phyloP scores from a whole-genome alignment of 2,888 invertebrate species.

The Hyalella azteca region DNA sequence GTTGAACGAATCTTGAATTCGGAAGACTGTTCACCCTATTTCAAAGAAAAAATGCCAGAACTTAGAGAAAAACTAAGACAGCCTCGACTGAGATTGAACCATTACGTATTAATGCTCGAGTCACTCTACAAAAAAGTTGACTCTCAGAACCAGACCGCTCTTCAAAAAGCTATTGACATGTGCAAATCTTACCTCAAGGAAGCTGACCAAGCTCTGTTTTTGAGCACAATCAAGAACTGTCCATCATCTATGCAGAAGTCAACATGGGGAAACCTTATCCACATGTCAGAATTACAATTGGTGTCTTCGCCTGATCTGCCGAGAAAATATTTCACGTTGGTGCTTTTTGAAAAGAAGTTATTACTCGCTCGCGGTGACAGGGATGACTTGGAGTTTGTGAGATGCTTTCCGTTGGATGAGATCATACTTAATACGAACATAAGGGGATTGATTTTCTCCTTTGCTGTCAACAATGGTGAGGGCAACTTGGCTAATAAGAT shows the following conservation, averaged over 20 bases:
- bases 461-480: slow-evolving; percentile 44
- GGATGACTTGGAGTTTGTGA: slow-evolving; percentile 44
- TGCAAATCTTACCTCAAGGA: slow-evolving; percentile 48
- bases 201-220: slow-evolving; percentile 51
- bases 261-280: slow-evolving; percentile 44
- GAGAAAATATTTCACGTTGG: slow-evolving; percentile 40
- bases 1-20: slow-evolving; percentile 47
- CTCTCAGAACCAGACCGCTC: slow-evolving; percentile 12
- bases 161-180: slow-evolving; percentile 47
- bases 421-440: slow-evolving; percentile 40
- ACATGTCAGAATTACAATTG: slow-evolving; percentile 41
- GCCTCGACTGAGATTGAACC: slow-evolving; percentile 50
- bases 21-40: slow-evolving; percentile 39
- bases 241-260: slow-evolving; percentile 48
- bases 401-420: slow-evolving; percentile 49
- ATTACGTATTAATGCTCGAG: slow-evolving; percentile 53
- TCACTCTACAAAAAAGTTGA: slow-evolving; percentile 43
- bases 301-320: slow-evolving; percentile 43
- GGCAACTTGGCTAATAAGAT: slow-evolving; percentile 7
- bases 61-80: slow-evolving; percentile 50
- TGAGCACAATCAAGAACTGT: slow-evolving; percentile 45
- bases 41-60: slow-evolving; percentile 41
- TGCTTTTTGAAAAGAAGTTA: slow-evolving; percentile 44
- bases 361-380: slow-evolving; percentile 37
- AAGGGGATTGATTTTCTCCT: slow-evolving; percentile 43